Conservation (phyloP, 2,888 invertebrate species). For the Podabrus alpinus region DNA sequence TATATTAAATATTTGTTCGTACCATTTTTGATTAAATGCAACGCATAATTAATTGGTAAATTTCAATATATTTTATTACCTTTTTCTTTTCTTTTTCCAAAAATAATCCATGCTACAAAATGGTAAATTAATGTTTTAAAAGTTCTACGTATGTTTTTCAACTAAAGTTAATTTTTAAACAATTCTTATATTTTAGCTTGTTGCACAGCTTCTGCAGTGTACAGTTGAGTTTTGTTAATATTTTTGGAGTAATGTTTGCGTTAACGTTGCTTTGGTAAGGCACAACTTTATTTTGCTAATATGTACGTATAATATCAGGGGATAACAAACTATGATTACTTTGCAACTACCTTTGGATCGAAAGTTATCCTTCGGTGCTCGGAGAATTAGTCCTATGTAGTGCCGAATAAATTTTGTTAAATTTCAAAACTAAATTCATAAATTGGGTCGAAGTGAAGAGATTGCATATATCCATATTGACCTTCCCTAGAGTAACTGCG, state of each 20-base stretch:
- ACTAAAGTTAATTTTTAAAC: too few relatives aligned
- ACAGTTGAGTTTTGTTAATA: too few relatives aligned
- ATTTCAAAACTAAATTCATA: constrained; percentile 29
- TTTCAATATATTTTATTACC: too few relatives aligned
- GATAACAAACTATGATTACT: constrained; percentile 14
- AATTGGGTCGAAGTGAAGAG: constrained; percentile 22
- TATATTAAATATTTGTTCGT: too few relatives aligned
- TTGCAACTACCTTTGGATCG: constrained; percentile 15
- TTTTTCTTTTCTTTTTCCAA: too few relatives aligned
- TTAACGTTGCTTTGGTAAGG: background rate
- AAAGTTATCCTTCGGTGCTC: constrained; percentile 17
- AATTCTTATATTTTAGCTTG: too few relatives aligned
- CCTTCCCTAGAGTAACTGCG: constrained; percentile 30
- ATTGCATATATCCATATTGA: constrained; percentile 13
- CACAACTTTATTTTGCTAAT: background rate
- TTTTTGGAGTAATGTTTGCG: background rate
- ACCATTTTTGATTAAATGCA: too few relatives aligned
- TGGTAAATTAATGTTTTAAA: too few relatives aligned
- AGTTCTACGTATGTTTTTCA: too few relatives aligned
- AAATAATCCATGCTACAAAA: too few relatives aligned
- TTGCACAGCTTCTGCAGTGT: too few relatives aligned
- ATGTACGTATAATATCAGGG: constrained; percentile 6
- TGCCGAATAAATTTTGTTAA: constrained; percentile 27
- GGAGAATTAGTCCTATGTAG: constrained; percentile 15
- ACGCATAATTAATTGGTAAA: too few relatives aligned